Evolutionary conservation across 2,888 invertebrate genomes (phyloP).

Genomic region (Strigamia crassipes): DNA sequence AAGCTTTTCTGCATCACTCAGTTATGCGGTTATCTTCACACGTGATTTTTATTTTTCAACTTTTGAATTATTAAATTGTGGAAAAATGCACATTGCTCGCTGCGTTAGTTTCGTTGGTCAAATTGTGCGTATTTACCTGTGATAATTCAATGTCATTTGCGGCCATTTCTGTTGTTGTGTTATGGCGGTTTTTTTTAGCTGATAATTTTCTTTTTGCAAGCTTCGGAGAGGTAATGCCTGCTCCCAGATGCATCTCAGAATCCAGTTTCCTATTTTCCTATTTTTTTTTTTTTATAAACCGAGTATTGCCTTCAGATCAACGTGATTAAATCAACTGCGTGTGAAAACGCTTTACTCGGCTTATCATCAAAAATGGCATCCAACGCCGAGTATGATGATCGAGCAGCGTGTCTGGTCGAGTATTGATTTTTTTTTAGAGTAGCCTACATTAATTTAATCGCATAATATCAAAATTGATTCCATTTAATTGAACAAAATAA

Average conservation of each 20-base stretch:
- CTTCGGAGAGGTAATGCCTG: slow-evolving; percentile 50
- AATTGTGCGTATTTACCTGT: slow-evolving; percentile 45
- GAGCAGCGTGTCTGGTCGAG: neutral
- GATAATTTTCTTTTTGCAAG: slow-evolving; percentile 48
- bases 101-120: neutral
- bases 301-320: neutral
- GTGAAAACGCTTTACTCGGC: neutral
- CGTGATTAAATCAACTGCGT: slow-evolving; percentile 6
- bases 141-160: slow-evolving; percentile 48
- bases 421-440: slow-evolving; percentile 20
- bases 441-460: neutral
- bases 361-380: slow-evolving; percentile 38
- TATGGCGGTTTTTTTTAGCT: neutral
- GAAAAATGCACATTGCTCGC: too few relatives aligned
- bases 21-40: too few relatives aligned
- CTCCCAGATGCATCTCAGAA: slow-evolving; percentile 48
- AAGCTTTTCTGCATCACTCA: neutral
- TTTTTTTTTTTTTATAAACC: too few relatives aligned
- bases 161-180: slow-evolving; percentile 29
- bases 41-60: neutral
- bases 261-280: slow-evolving; percentile 25
- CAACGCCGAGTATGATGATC: slow-evolving; percentile 19
- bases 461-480: neutral
- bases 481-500: neutral
- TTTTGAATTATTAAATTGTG: neutral